Base-by-base conservation (phyloP, 2,888 invertebrate genomes). In the Coenonympha arcania region DNA sequence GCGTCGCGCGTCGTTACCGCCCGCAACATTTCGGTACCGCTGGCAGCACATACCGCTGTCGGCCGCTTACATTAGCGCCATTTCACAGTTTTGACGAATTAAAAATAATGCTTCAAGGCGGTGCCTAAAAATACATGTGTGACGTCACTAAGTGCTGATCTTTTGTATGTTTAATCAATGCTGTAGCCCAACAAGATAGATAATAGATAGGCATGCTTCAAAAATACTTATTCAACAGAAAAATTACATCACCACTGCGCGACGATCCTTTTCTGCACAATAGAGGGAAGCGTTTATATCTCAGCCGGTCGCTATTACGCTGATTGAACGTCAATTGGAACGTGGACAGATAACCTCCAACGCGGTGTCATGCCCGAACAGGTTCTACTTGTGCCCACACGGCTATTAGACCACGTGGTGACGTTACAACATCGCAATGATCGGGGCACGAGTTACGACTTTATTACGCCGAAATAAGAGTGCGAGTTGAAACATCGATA, bases 391-490 rank as follows among this genome's bases (percentile, higher is more conserved):
- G 51, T 55, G 51, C 58, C 54, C 55, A n/a, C n/a, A n/a, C n/a
- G n/a, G n/a, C 55, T 53, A 54, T 54, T 58, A 41, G 50, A 52
- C 54, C 49, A 56, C 48, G 50, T 52, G 57, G 34, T 34, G 41
- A 50, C 28, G 33, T 19, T 45, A 41, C 18, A 49, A 52, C 46
- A 26, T 19, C 16, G 16, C 11, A 46, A 40, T 44, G 48, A 58
- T 56, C 57, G 52, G 62, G 64, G 62, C 52, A 56, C 58, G 52
- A 63, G 64, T 62, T 52, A 56, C 58, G 52, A 63, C 65, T 60
- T 61, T 69, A 64, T 58, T 52, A 22, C 51, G 47, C 53, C 41
- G 51, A 36, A 52, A 52, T 55, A 56, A 28, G 42, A 24, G 15
- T 15, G 1, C 24, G 15, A 13, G 6, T 13, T 11, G 11, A 30